A percentile compares a stretch with the other conserved stretches of the same genome.
Conservation (phyloP, 2,888 invertebrate species). For the Xestia c-nigrum region DNA sequence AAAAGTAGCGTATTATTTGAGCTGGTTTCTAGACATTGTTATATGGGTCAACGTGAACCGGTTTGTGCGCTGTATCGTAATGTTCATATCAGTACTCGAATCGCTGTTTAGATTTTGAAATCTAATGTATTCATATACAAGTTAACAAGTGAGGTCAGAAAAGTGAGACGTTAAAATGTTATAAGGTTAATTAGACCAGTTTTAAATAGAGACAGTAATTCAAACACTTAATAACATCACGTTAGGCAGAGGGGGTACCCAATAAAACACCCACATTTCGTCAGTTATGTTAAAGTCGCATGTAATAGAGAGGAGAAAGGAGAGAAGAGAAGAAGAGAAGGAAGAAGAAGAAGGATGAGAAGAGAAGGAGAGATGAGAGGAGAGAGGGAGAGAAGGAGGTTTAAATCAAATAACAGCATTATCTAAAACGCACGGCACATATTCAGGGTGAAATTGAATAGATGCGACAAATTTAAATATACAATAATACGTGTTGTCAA, state of each 20-base stretch:
- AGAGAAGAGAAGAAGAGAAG: too few relatives aligned
- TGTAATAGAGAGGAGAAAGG: background rate
- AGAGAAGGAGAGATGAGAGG: too few relatives aligned
- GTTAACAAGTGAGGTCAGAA: background rate
- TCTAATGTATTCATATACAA: slow-evolving; percentile 16
- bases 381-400: too few relatives aligned
- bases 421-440: too few relatives aligned
- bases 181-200: background rate
- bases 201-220: background rate
- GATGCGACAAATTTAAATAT: too few relatives aligned
- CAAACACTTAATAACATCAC: background rate
- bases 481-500: too few relatives aligned
- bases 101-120: slow-evolving; percentile 35
- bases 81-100: slow-evolving; percentile 31
- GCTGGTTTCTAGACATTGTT: slow-evolving; percentile 65
- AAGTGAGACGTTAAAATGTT: background rate
- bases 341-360: too few relatives aligned
- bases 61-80: slow-evolving; percentile 49
- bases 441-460: too few relatives aligned
- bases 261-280: too few relatives aligned
- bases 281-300: background rate
- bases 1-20: slow-evolving; percentile 47
- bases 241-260: too few relatives aligned
- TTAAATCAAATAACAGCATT: too few relatives aligned
- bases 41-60: slow-evolving; percentile 71